Base-by-base conservation (phyloP, 2,797 vertebrate species). In the Crax fasciolata region DNA sequence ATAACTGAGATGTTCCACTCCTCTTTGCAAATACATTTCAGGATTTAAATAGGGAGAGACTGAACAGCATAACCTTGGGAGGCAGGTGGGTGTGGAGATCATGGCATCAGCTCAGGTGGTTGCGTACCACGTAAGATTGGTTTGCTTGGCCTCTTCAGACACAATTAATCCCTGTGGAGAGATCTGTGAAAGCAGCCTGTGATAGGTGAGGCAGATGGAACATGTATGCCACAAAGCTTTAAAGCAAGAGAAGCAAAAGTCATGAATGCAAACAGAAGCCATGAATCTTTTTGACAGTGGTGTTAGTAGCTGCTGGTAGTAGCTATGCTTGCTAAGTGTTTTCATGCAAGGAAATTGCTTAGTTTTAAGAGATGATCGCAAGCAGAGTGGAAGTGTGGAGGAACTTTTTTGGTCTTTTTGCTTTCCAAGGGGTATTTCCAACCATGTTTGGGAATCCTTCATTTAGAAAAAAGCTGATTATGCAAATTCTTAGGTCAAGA, bases 391-490 rank as follows among this genome's bases (percentile, higher is more conserved):
- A 77, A 92, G 54, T 7, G 8, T 20, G 4, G 20, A 67, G 61
- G 7, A 7, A 5, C 16, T 11, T 49, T 11, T 43, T 7, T 6
- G 13, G 4, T 35, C 6, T 59, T 52, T 48, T 17, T 89, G 30
- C 39, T 80, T 76, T 85, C 83, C 76, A 83, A 67, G 75, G 81
- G 43, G 30, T 30, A 14, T 86, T 96, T 83, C 13, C 35, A 35
- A 35, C 35, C 11, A 0, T 71, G 32, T 71, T 75, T 43, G n/a
- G 28, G 49, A 80, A 70, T 30, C 19, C 6, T 13, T 82, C 13
- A 10, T 25, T 38, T 86, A 39, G 14, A 20, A 54, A 62, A 49
- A n/a, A 49, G 17, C 80, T 76, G n/a, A 75, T 78, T 3, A 3
- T 82, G 44, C 18, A 24, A 27, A 72, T 84, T 86, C 51, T 32